Base-by-base conservation (phyloP, 2,113 vertebrate genomes). In the Notarius quadriscutis region DNA sequence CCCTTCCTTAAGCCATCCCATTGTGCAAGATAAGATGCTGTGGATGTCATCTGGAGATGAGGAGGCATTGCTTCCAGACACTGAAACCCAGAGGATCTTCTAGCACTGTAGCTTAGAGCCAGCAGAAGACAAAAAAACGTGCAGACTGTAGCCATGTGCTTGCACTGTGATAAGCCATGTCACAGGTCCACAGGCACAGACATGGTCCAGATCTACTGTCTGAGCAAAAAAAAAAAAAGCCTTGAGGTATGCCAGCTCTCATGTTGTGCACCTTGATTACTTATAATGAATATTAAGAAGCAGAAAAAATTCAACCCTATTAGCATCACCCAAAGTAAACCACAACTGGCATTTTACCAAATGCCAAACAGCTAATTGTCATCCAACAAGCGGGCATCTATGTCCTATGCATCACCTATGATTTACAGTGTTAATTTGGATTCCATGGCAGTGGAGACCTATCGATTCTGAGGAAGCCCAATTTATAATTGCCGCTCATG, bases 401-500 rank as follows among this genome's bases (percentile, higher is more conserved):
- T 48, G 71, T 85, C 84, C 71, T 57, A 14, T 18, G 2, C 7
- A 10, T 51, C 48, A 69, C 50, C 55, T 62, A 34, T 90, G 85
- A 91, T 88, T 91, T 71, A 87, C 86, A 62, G 75, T 87, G 83
- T 84, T 77, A 48, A 86, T 85, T 81, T 88, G 60, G 41, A 86
- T 72, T 77, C 74, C 20, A 57, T 77, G 69, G 90, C 85, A 84
- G 62, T n/a, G 50, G 84, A 90, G 90, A 90, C 85, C 18, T 91
- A 93, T 94, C 92, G 92, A 95, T 94, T 93, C 83, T n/a, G 69
- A 86, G 63, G 81, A 90, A 90, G 90, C 91, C 51, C 74, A 89
- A 91, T 93, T 92, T 87, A 91, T 94, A 92, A 94, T 93, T 92
- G 89, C 84, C 87, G 92, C 93, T 93, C 91, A 92, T 92, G 91